phyloP scores from a whole-genome alignment of 2,888 invertebrate genomes.

The Ophion costatus region DNA sequence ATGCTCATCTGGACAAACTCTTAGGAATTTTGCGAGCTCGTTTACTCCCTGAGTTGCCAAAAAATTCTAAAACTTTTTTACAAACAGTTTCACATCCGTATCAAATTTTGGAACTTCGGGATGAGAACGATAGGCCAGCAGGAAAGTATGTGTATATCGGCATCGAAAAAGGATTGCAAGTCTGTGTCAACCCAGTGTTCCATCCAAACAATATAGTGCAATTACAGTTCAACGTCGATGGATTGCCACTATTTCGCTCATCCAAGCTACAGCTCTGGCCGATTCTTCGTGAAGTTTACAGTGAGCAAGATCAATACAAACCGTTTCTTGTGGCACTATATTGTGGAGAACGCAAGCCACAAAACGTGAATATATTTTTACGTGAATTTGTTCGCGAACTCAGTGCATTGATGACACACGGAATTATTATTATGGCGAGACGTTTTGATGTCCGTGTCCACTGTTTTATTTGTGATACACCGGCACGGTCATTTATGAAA shows the following conservation, averaged over 20 bases:
- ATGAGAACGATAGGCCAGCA: background rate
- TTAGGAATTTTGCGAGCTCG: slow-evolving; percentile 45
- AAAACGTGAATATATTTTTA: slow-evolving; percentile 33
- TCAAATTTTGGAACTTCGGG: slow-evolving; percentile 17
- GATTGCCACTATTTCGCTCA: slow-evolving; percentile 56
- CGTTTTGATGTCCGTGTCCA: slow-evolving; percentile 42
- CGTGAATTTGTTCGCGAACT: slow-evolving; percentile 56
- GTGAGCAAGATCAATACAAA: slow-evolving; percentile 43
- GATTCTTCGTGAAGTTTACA: slow-evolving; percentile 56
- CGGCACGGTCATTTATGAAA: slow-evolving; percentile 57
- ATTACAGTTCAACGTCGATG: slow-evolving; percentile 60
- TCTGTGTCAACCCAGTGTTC: slow-evolving; percentile 53
- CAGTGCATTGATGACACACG: slow-evolving; percentile 30
- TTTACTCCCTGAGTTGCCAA: slow-evolving; percentile 26
- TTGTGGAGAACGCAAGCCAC: slow-evolving; percentile 57
- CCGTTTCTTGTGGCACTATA: slow-evolving; percentile 64
- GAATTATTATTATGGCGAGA: slow-evolving; percentile 18
- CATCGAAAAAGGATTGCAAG: no score
- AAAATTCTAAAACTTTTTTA: slow-evolving; percentile 33
- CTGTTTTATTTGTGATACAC: slow-evolving; percentile 57
- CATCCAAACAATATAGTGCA: slow-evolving; percentile 51
- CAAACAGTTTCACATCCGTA: slow-evolving; percentile 35
- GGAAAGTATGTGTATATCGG: slow-evolving; percentile 62
- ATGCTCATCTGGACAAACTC: slow-evolving; percentile 48
- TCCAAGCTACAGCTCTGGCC: slow-evolving; percentile 60